Conservation (phyloP, 2,113 vertebrate genomes). For the Sakesphorus luctuosus region DNA sequence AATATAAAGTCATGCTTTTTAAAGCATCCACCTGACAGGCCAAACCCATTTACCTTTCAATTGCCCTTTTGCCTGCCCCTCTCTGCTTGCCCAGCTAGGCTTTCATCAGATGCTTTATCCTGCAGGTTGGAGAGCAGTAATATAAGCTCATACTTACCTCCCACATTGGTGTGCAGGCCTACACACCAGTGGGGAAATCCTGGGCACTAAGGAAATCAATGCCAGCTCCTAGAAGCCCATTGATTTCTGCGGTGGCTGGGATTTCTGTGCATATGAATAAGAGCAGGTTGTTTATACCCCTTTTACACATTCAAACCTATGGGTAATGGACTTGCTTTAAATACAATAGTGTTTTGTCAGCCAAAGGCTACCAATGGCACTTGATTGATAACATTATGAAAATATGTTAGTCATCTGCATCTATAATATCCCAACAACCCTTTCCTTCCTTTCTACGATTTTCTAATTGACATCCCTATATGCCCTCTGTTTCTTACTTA, state of each 20-base stretch:
- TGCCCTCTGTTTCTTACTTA: conserved; percentile 4
- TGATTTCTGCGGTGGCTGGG: not conserved
- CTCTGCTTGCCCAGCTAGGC: not conserved
- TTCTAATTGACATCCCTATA: not conserved
- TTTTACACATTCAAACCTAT: not conserved
- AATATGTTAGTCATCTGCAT: not conserved
- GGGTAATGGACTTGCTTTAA: not conserved
- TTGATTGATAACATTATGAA: not conserved
- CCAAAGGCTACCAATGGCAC: not conserved
- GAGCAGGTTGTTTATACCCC: not conserved
- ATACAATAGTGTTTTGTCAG: not conserved
- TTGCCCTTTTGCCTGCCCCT: not conserved
- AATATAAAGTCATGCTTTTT: not conserved
- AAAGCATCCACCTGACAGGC: not conserved
- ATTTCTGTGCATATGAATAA: conserved; percentile 66
- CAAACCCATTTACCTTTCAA: not conserved
- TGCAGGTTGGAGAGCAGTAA: not conserved
- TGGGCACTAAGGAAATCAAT: not conserved
- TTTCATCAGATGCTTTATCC: not conserved
- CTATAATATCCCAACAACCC: not conserved
- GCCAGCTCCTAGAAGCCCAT: not conserved
- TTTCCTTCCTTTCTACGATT: not conserved
- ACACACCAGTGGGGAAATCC: not conserved
- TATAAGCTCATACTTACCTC: not conserved
- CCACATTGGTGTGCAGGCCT: rapidly evolving